These are phyloP conservation scores for Agelaius tricolor DNA, from an alignment of 2,113 vertebrate species.

Conservation along the genomic window DNA sequence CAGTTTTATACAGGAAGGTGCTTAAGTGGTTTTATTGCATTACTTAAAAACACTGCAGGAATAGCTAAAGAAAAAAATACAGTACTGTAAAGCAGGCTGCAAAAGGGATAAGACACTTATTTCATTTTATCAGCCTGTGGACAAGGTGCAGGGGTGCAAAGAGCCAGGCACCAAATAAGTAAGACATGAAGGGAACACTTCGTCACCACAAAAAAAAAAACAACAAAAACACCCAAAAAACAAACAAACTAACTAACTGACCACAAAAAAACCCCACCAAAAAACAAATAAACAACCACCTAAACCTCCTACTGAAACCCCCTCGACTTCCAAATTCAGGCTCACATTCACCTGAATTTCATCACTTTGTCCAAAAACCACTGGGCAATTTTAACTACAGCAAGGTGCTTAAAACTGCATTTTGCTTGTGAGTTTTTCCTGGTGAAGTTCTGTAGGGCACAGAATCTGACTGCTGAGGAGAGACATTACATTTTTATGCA, in stretches of 20 bases:
- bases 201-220: not conserved
- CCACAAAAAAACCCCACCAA: not conserved
- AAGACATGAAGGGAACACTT: not conserved
- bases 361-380: not conserved
- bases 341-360: not conserved
- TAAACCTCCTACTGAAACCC: not conserved
- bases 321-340: not conserved
- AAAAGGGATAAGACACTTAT: slow-evolving; percentile 36
- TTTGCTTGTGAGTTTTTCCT: not conserved
- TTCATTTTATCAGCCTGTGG: slow-evolving; percentile 51
- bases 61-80: slow-evolving; percentile 39
- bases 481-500: not conserved
- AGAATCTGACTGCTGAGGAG: not conserved
- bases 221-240: not conserved
- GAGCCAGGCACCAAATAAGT: slow-evolving; percentile 1
- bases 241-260: no score
- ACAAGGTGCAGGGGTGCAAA: not conserved
- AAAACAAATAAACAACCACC: not conserved
- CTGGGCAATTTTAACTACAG: slow-evolving; percentile 8
- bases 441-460: not conserved
- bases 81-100: slow-evolving; percentile 30
- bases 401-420: not conserved
- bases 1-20: slow-evolving; percentile 27
- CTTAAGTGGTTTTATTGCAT: slow-evolving; percentile 39
- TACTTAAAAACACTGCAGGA: slow-evolving; percentile 57